A percentile compares a stretch with the other conserved stretches of the same genome.
phyloP scores from a whole-genome alignment of 2,888 invertebrate genomes.

The Lepeophtheirus nordmannii region DNA sequence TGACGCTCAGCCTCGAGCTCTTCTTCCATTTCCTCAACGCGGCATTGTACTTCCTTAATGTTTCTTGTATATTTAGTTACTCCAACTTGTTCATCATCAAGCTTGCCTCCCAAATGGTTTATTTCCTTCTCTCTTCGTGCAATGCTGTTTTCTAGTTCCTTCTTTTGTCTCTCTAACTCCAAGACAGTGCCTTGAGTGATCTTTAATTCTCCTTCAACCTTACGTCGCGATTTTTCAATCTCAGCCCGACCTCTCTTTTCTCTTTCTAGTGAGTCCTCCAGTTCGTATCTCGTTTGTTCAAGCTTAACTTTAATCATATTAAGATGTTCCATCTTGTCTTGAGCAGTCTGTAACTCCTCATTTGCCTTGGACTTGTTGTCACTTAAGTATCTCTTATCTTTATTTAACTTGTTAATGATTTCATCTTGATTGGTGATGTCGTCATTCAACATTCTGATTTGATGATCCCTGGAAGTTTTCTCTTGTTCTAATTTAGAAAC shows the following conservation, averaged over 20 bases:
- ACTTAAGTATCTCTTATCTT: slow-evolving; percentile 40
- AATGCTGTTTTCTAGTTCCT: slow-evolving; percentile 36
- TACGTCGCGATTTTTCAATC: slow-evolving; percentile 41
- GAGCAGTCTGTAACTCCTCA: slow-evolving; percentile 34
- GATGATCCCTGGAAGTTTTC: slow-evolving; percentile 38
- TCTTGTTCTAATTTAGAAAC: slow-evolving; percentile 35
- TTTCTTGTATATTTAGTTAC: slow-evolving; percentile 96
- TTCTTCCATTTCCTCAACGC: slow-evolving; percentile 98
- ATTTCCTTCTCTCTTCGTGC: slow-evolving; percentile 42
- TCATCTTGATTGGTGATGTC: slow-evolving; percentile 44
- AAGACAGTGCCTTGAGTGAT: slow-evolving; percentile 38
- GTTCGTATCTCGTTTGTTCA: slow-evolving; percentile 29
- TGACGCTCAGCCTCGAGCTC: slow-evolving; percentile 98
- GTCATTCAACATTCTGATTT: slow-evolving; percentile 37
- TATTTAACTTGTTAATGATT: slow-evolving; percentile 39
- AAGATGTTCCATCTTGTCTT: slow-evolving; percentile 44
- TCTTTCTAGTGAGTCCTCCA: slow-evolving; percentile 43
- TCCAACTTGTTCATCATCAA: slow-evolving; percentile 95
- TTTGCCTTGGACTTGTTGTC: slow-evolving; percentile 33
- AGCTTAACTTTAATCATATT: slow-evolving; percentile 43
- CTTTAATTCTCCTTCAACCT: slow-evolving; percentile 43
- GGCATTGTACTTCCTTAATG: slow-evolving; percentile 95
- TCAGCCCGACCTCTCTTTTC: slow-evolving; percentile 43
- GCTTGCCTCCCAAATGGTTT: slow-evolving; percentile 37
- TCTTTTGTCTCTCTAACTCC: slow-evolving; percentile 36